These are phyloP conservation scores for Chlorospingus semifuscus DNA, from an alignment of 2,797 vertebrate genomes.

Conservation along the genomic window DNA sequence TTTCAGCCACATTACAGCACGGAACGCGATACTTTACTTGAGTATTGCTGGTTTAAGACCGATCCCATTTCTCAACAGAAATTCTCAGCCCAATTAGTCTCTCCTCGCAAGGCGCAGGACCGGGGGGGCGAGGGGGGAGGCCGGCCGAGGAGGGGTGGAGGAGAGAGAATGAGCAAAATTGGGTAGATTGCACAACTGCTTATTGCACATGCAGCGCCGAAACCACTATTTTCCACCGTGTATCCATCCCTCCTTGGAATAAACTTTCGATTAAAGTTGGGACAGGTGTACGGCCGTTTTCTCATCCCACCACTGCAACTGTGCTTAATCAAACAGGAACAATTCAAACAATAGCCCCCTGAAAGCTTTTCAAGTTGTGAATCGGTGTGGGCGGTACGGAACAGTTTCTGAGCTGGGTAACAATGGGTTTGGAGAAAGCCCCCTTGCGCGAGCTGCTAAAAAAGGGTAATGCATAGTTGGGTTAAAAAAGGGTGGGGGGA, in stretches of 20 bases:
- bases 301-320: constrained; percentile 67
- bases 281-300: constrained; percentile 80
- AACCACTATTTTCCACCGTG: constrained; percentile 65
- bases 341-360: constrained; percentile 78
- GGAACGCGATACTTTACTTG: constrained; percentile 69
- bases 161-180: constrained; percentile 27
- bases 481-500: constrained; percentile 19
- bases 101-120: constrained; percentile 51
- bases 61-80: constrained; percentile 71
- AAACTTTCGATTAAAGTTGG: constrained; percentile 77
- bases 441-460: constrained; percentile 65
- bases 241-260: constrained; percentile 61
- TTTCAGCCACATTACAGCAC: constrained; percentile 59
- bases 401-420: constrained; percentile 78
- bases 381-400: constrained; percentile 79
- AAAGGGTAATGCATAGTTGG: constrained; percentile 63
- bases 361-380: constrained; percentile 78
- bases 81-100: constrained; percentile 58
- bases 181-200: constrained; percentile 67
- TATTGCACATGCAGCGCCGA: constrained; percentile 69
- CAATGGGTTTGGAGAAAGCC: constrained; percentile 78
- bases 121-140: constrained; percentile 36
- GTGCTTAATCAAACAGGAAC: constrained; percentile 75
- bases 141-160: constrained; percentile 17
- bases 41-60: constrained; percentile 73